A percentile compares a stretch with the other conserved stretches of the same genome.
phyloP scores from a whole-genome alignment of 2,797 vertebrate species.

The Sylvilagus floridanus region DNA sequence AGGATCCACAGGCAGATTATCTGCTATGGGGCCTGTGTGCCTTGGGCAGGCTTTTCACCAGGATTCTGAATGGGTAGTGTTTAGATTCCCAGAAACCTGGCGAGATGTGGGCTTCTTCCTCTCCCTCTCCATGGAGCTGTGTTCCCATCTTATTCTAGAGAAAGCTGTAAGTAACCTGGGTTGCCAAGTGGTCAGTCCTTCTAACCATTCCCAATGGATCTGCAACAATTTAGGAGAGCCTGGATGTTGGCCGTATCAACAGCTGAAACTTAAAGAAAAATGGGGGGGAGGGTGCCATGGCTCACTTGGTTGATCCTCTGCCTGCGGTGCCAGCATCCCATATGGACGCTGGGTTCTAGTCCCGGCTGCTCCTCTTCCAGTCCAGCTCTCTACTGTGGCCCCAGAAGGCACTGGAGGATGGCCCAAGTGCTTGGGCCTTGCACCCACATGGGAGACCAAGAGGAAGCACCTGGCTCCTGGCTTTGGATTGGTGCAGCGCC shows the following conservation, averaged over 20 bases:
- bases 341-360: too few relatives aligned
- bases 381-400: too few relatives aligned
- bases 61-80: neutral
- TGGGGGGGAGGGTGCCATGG: too few relatives aligned
- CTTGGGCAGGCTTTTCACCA: neutral
- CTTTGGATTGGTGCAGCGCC: too few relatives aligned
- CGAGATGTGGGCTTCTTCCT: neutral
- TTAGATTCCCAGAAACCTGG: neutral
- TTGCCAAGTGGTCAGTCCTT: neutral
- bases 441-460: too few relatives aligned
- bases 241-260: neutral
- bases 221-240: neutral
- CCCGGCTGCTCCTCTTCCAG: too few relatives aligned
- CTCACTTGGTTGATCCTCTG: too few relatives aligned
- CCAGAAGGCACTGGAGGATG: too few relatives aligned
- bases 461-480: too few relatives aligned
- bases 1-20: neutral
- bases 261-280: conserved; percentile 19
- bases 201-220: neutral
- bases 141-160: neutral
- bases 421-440: too few relatives aligned
- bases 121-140: neutral
- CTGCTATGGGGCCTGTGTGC: neutral
- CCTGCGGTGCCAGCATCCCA: too few relatives aligned
- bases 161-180: neutral